These are phyloP conservation scores for Tethya wilhelma DNA, from an alignment of 37 sponge, comb jelly and placozoan genomes.

Conservation along the genomic window DNA sequence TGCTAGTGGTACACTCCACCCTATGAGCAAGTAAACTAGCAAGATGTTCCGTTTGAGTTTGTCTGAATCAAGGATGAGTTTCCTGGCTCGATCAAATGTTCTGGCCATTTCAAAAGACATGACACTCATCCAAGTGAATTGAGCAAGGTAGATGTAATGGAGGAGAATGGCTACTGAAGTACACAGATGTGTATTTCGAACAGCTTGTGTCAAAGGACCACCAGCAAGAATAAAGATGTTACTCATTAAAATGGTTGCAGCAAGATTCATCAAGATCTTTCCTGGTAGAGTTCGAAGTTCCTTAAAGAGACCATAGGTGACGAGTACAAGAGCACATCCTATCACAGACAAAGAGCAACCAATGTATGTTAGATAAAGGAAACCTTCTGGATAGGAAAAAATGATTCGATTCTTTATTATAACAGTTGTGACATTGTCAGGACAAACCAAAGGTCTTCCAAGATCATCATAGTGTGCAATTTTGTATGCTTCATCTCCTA, in stretches of 20 bases:
- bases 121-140: conserved; percentile 59
- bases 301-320: conserved; percentile 53
- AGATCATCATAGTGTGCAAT: not conserved
- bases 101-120: conserved; percentile 18
- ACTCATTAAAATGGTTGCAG: conserved; percentile 14
- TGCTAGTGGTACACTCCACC: conserved; percentile 46
- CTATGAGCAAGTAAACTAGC: conserved; percentile 22
- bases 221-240: conserved; percentile 42
- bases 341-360: conserved; percentile 57
- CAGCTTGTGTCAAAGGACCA: not conserved
- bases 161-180: conserved; percentile 27
- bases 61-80: not conserved
- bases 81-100: conserved; percentile 1
- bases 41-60: not conserved
- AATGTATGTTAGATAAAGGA: conserved; percentile 45
- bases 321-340: conserved; percentile 26
- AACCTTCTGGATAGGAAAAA: conserved; percentile 12
- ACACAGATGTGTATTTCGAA: conserved; percentile 1
- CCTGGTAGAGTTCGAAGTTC: conserved; percentile 57
- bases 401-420: too few relatives aligned
- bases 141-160: conserved; percentile 52
- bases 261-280: conserved; percentile 52
- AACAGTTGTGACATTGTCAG: not conserved
- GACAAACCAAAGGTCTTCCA: conserved; percentile 3
- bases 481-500: not conserved